Evolutionary conservation across 1,140 invertebrate genomes (phyloP), one percentile per base, ranked within the genome.

Genomic region (Galleria mellonella): DNA sequence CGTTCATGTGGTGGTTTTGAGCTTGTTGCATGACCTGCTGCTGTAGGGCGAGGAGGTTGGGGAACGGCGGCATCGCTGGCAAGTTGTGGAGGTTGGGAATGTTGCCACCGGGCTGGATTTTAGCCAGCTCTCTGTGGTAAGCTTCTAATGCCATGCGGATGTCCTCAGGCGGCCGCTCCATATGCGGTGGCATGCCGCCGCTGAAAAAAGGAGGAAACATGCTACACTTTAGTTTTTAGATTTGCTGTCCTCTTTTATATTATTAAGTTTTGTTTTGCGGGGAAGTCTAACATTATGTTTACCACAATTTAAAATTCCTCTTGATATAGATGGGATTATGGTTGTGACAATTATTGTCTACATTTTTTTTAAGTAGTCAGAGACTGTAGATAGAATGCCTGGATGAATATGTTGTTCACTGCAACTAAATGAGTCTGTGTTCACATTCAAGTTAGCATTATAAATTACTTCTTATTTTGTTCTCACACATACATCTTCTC

Each of bases 41-140:
- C 56, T 93, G 93, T 15, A 93, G 86, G 0, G 92, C 92, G 53
- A 93, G 81, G 15, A 93, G 86, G 57, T 91, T 89, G 15, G 90
- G 90, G 43, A 92, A 89, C 27, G 87, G 90, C 27, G 89, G 89
- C 50, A 90, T 82, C 33, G 86, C 87, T 9, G 89, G 85, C 28
- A 92, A 57, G 42, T 89, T 87, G 11, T 90, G 87, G 51, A 90
- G 87, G 29, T 88, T 88, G 43, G 88, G 87, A 53, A 88, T 86
- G 55, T 89, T 88, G 52, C 65, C 87, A 40, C 67, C 86, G 41
- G 90, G 90, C 64, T 95, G 94, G 39, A 97, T 84, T 73, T 97
- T 96, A 64, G 94, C 92, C 6, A 98, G 87, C 79, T 98, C 96
- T 30, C 96, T 90, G 67, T 96, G 95, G 75, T 97, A 97, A n/a